Percentiles rank a stretch among this genome's conserved stretches.
Evolutionary conservation across 2,797 vertebrate genomes (phyloP).

Genomic region (Australoheros facetus): DNA sequence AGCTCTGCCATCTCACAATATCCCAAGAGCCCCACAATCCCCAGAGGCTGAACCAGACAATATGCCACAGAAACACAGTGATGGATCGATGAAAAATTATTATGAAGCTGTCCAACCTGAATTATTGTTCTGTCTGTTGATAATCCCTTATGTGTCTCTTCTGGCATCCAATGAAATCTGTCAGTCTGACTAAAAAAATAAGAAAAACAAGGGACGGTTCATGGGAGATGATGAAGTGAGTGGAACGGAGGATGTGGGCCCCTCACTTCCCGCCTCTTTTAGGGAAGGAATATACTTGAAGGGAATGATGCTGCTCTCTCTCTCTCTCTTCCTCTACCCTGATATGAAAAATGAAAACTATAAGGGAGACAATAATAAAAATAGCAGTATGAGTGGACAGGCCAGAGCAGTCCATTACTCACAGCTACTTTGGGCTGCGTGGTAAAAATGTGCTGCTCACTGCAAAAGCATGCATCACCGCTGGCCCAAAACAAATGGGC

Average conservation of each 20-base stretch:
- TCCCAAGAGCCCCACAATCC: conserved; percentile 19
- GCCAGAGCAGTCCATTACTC: conserved; percentile 87
- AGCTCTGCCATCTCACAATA: conserved; percentile 35
- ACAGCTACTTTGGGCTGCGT: conserved; percentile 82
- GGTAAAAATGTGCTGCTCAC: conserved; percentile 89
- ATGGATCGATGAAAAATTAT: conserved; percentile 69
- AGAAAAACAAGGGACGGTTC: conserved; percentile 42
- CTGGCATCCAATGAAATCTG: conserved; percentile 67
- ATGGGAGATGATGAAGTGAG: conserved; percentile 71
- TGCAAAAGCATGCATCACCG: conserved; percentile 89
- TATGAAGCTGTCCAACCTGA: conserved; percentile 69
- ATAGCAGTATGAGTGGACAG: conserved; percentile 87
- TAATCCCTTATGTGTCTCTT: conserved; percentile 71
- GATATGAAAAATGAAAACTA: conserved; percentile 86
- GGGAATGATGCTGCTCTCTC: conserved; percentile 36
- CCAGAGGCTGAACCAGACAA: conserved; percentile 44
- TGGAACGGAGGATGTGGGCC: conserved; percentile 27
- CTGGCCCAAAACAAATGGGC: conserved; percentile 84
- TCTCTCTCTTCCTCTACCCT: conserved; percentile 21
- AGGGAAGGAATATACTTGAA: conserved; percentile 66
- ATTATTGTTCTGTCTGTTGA: conserved; percentile 71
- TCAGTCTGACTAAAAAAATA: conserved; percentile 53
- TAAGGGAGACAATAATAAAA: conserved; percentile 87
- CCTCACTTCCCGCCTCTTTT: conserved; percentile 62
- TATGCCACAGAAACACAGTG: conserved; percentile 32